Evolutionary conservation across 2,888 invertebrate species (phyloP).

Genomic region (Lacanobia wlatinum): DNA sequence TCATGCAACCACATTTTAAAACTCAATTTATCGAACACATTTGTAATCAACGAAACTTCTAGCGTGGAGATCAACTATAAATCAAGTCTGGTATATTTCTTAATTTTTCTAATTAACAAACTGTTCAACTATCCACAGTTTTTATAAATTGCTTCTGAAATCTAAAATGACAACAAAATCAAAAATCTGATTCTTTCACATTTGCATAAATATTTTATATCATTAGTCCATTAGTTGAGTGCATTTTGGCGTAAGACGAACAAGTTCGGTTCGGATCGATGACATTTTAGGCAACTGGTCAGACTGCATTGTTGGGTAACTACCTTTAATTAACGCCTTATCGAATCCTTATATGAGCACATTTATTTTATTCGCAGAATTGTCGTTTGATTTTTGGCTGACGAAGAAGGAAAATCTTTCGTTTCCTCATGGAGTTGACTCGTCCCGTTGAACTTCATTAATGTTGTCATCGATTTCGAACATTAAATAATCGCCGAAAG

Average conservation of each 20-base stretch:
- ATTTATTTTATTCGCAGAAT: slow-evolving; percentile 47
- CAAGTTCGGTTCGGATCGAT: slow-evolving; percentile 50
- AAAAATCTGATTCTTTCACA: slow-evolving; percentile 15
- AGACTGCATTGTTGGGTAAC: slow-evolving; percentile 64
- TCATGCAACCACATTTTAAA: neutral
- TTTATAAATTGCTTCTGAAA: slow-evolving; percentile 1
- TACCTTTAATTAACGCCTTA: slow-evolving; percentile 52
- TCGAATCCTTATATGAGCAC: slow-evolving; percentile 19
- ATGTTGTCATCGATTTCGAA: neutral
- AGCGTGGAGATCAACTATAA: too few relatives aligned
- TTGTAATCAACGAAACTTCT: neutral
- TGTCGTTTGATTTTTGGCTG: slow-evolving; percentile 14
- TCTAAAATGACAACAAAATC: slow-evolving; percentile 21
- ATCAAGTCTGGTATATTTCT: neutral
- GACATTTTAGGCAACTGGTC: slow-evolving; percentile 64
- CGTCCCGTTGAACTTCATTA: neutral
- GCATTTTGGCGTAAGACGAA: slow-evolving; percentile 32
- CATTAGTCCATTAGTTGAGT: slow-evolving; percentile 28
- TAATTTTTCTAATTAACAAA: neutral
- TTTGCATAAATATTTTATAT: slow-evolving; percentile 26
- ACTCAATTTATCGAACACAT: neutral
- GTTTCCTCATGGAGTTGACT: slow-evolving; percentile 4
- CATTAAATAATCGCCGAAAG: neutral
- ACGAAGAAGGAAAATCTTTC: slow-evolving; percentile 14
- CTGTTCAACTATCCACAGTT: slow-evolving; percentile 9